phyloP scores from a whole-genome alignment of 1,140 invertebrate species.

The Drosophila nasuta region DNA sequence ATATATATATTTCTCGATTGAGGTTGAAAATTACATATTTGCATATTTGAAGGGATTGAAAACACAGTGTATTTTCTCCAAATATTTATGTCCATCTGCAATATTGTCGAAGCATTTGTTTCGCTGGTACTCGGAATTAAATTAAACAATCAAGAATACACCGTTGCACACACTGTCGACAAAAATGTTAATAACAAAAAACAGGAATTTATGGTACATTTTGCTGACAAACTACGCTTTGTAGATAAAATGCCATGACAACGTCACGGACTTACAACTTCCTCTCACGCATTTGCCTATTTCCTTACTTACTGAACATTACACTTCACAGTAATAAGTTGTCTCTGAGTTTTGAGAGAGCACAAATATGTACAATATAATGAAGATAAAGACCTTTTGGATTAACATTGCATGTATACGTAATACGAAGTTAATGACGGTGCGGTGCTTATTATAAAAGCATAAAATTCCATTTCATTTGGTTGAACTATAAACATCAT shows the following conservation, averaged over 20 bases:
- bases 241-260: conserved; percentile 22
- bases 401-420: not conserved
- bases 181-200: not conserved
- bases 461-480: not conserved
- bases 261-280: not conserved
- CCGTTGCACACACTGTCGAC: not conserved
- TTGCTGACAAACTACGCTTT: not conserved
- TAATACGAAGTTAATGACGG: not conserved
- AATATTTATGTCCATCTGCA: not conserved
- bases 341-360: not conserved
- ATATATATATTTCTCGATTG: not conserved
- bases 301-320: not conserved
- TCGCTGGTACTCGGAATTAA: not conserved
- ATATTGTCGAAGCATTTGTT: not conserved
- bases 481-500: not conserved
- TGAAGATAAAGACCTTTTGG: not conserved
- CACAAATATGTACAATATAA: not conserved
- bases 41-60: not conserved
- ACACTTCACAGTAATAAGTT: not conserved
- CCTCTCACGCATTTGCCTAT: not conserved
- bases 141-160: not conserved
- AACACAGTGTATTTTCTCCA: not conserved
- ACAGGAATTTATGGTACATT: not conserved
- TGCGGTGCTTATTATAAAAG: not conserved
- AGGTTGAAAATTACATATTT: conserved; percentile 3